Evolutionary conservation across 2,888 invertebrate species (phyloP).

Genomic region (Agrochola macilenta): DNA sequence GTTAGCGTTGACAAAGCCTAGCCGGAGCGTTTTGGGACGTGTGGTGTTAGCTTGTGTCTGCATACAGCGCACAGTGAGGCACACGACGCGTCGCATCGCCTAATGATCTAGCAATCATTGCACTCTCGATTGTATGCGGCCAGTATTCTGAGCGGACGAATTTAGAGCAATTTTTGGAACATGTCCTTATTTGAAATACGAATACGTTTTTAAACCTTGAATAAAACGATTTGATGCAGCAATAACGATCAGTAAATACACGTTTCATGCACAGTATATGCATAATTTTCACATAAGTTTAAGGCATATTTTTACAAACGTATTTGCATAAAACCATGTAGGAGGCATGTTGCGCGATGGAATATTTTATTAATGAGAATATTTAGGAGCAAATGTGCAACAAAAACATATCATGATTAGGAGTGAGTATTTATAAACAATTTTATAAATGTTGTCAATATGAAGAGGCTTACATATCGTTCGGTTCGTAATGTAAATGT

Average conservation of each 20-base stretch:
- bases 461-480: conserved; percentile 51
- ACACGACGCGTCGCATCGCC: conserved; percentile 14
- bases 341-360: conserved; percentile 55
- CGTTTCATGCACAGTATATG: conserved; percentile 36
- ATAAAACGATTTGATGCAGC: not conserved
- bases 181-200: not conserved
- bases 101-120: conserved; percentile 58
- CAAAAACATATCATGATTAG: conserved; percentile 88
- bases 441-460: conserved; percentile 82
- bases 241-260: conserved; percentile 9
- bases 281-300: conserved; percentile 37
- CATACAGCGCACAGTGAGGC: conserved; percentile 15
- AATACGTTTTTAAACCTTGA: not conserved
- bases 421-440: conserved; percentile 83
- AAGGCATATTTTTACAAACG: conserved; percentile 11
- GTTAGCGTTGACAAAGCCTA: conserved; percentile 51
- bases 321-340: conserved; percentile 37
- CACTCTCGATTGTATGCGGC: conserved; percentile 22
- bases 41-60: conserved; percentile 40
- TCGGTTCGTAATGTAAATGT: conserved; percentile 55
- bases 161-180: not conserved
- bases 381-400: conserved; percentile 78
- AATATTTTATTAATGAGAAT: conserved; percentile 58
- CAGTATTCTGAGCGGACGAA: conserved; percentile 23
- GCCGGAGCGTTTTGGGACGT: conserved; percentile 34